Conservation (phyloP, 2,797 vertebrate genomes). For the Octomys mimax region DNA sequence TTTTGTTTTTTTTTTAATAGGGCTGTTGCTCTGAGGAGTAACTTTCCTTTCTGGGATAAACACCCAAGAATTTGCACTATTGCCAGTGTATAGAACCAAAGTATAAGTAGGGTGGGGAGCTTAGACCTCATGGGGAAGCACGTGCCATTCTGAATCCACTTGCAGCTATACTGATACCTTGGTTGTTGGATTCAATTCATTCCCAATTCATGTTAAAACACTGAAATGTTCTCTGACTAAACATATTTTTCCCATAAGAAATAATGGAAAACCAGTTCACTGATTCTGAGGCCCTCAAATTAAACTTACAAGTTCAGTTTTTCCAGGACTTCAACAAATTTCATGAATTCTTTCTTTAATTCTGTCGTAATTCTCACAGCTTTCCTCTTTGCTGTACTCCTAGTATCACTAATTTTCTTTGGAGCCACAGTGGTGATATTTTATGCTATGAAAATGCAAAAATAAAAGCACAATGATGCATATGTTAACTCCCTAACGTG, state of each 20-base stretch:
- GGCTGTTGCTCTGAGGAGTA: not conserved
- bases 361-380: not conserved
- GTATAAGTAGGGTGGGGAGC: not conserved
- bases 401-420: not conserved
- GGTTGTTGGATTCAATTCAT: not conserved
- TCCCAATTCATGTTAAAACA: not conserved
- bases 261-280: not conserved
- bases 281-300: not conserved
- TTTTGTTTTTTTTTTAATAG: not conserved
- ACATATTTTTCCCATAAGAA: not conserved
- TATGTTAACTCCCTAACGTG: not conserved
- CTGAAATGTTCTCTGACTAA: not conserved
- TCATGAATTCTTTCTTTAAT: not conserved
- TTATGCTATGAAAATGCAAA: not conserved
- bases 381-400: not conserved
- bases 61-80: not conserved
- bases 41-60: not conserved
- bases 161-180: not conserved
- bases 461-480: not conserved
- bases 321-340: not conserved
- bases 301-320: not conserved
- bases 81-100: not conserved
- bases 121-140: fast-evolving
- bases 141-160: not conserved
- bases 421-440: not conserved